Base-by-base conservation (phyloP, 2,888 invertebrate species). In the Napeogenes inachia region DNA sequence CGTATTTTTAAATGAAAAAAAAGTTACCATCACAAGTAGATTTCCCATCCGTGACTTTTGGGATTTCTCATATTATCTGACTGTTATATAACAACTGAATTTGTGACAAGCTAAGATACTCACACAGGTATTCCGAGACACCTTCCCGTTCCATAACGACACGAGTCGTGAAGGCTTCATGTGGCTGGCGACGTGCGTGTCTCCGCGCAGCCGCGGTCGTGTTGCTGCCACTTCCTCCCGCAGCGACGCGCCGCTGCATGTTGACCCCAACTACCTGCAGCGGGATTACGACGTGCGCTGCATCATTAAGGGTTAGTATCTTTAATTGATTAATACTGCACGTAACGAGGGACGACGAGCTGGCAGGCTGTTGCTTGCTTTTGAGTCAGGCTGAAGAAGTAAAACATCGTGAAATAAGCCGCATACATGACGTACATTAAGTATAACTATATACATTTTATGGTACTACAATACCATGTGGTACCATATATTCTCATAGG, bases 261-360 rank as follows among this genome's bases (percentile, higher is more conserved):
- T 97, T 47, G 92, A 97, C 77, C 95, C 96, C 0, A 94, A 94
- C 67, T 97, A 96, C 77, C 84, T 97, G 65, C 82, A 92, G 46
- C 82, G 92, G 3, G 76, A 84, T 2, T 80, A 87, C 54, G 96
- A 97, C 75, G 79, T 95, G 4, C 73, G 75, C 2, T 95, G 95
- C 74, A 93, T 93, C 65, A 85, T 92, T 13, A 83, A 86, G 78
- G 94, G 93, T 93, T 73, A 68, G 66, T 55, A 38, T 42, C 5
- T 13, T 32, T 45, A 46, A 45, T 30, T 13, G n/a, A 21, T 46
- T 55, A 13, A n/a, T 42, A 2, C 13, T 46, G 8, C 13, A 38
- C 21, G 21, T 45, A n/a, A n/a, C 45, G 12, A 21, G 55, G 4
- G 10, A 32, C 53, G 8, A 21, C 4, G 13, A 1, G 1, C 53